These are phyloP conservation scores for Urosaurus nigricauda DNA, from an alignment of 2,797 vertebrate species.

Conservation along the genomic window DNA sequence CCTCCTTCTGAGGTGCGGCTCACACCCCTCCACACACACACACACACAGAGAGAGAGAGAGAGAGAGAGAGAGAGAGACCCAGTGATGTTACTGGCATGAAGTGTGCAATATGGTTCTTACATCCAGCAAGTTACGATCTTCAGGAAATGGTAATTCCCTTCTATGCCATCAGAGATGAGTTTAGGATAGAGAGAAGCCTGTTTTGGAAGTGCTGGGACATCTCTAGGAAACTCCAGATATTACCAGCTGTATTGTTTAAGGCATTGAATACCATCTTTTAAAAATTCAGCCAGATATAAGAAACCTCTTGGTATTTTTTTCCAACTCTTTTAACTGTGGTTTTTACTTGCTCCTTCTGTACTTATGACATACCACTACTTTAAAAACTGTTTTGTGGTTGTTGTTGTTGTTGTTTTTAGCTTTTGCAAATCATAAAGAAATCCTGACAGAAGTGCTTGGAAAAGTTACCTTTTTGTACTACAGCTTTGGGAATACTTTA, in stretches of 20 bases:
- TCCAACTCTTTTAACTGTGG: background rate
- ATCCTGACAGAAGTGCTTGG: background rate
- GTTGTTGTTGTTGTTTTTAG: background rate
- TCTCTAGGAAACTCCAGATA: too few relatives aligned
- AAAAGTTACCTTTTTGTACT: too few relatives aligned
- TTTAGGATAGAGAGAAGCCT: background rate
- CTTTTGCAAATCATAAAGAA: background rate
- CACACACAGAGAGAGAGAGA: too few relatives aligned
- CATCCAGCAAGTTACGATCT: background rate
- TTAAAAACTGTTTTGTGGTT: background rate
- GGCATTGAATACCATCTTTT: background rate
- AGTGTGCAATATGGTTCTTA: background rate
- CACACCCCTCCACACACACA: too few relatives aligned
- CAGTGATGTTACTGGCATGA: too few relatives aligned
- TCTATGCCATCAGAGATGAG: background rate
- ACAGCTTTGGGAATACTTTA: too few relatives aligned
- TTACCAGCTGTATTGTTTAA: background rate
- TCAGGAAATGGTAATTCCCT: background rate
- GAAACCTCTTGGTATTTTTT: background rate
- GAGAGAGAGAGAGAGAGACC: too few relatives aligned
- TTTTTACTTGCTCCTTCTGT: background rate
- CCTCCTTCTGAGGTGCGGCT: too few relatives aligned
- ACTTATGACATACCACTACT: background rate
- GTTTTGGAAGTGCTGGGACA: background rate
- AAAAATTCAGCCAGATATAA: background rate